Conservation (phyloP, 2,113 vertebrate species). For the Myanophis thanlyinensis region DNA sequence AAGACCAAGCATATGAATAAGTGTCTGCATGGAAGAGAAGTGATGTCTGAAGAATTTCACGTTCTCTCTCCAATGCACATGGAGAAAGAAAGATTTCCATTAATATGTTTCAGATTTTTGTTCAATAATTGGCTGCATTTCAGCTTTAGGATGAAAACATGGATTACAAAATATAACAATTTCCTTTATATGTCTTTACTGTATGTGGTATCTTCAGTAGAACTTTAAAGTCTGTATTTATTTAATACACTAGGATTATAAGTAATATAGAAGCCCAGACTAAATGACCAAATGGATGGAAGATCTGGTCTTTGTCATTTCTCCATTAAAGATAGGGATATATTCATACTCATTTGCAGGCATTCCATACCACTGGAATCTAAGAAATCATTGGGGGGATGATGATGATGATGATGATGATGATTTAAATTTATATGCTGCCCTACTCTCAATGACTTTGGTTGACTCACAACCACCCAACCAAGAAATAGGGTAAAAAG, state of each 20-base stretch:
- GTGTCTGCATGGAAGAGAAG: background rate
- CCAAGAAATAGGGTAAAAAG: background rate
- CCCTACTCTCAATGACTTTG: background rate
- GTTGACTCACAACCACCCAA: background rate
- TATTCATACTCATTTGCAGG: background rate
- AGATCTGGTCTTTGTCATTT: background rate
- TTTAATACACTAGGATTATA: background rate
- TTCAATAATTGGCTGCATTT: conserved; percentile 6
- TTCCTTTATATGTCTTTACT: conserved; percentile 1
- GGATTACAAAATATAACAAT: background rate
- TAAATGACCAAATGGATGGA: background rate
- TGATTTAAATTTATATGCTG: background rate
- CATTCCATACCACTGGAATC: background rate
- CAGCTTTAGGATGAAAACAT: conserved; percentile 9
- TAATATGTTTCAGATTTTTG: background rate
- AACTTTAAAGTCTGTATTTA: background rate
- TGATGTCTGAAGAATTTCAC: background rate
- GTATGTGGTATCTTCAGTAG: background rate
- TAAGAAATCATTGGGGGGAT: background rate
- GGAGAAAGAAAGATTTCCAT: background rate
- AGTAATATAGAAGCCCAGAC: background rate
- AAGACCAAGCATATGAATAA: background rate
- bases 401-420: fast-evolving
- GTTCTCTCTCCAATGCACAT: background rate
- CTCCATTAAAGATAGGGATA: background rate